Percentiles rank a stretch among this genome's conserved stretches.
phyloP scores from a whole-genome alignment of 2,113 vertebrate species.

The Rhineura floridana region DNA sequence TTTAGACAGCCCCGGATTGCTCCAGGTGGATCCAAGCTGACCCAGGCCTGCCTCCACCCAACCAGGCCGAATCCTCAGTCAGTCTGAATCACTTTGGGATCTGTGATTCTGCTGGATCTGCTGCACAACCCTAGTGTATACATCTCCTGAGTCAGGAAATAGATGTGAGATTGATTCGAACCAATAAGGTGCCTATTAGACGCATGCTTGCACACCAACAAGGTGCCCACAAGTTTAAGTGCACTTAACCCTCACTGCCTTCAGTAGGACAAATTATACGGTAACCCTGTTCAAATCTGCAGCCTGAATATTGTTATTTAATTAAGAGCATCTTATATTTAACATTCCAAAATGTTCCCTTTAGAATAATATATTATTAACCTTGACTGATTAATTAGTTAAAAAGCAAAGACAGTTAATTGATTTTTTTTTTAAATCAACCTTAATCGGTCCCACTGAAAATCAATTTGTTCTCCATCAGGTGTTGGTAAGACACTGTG shows the following conservation, averaged over 20 bases:
- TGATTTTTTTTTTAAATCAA: constrained; percentile 12
- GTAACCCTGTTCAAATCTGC: not conserved
- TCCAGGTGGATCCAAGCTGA: too few relatives aligned
- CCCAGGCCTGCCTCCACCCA: too few relatives aligned
- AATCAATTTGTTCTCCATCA: constrained; percentile 22
- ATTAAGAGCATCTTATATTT: not conserved
- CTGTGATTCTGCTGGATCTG: too few relatives aligned
- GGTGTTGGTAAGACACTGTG: not conserved
- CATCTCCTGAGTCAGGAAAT: not conserved
- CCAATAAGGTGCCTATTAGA: not conserved
- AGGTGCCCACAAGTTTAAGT: not conserved
- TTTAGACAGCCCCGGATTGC: too few relatives aligned
- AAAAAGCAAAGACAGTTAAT: constrained; percentile 10
- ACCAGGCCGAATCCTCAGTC: too few relatives aligned
- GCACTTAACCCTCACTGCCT: not conserved
- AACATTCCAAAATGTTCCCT: not conserved
- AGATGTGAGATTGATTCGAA: not conserved
- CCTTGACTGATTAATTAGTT: not conserved
- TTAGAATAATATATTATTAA: constrained; percentile 5
- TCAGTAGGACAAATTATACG: not conserved
- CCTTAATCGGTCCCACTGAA: constrained; percentile 15
- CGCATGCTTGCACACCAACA: not conserved
- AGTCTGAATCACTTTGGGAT: too few relatives aligned
- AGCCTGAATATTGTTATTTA: not conserved
- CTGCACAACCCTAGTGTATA: too few relatives aligned